Evolutionary conservation across 2,113 vertebrate genomes (phyloP).

Genomic region (Narcine bancroftii): DNA sequence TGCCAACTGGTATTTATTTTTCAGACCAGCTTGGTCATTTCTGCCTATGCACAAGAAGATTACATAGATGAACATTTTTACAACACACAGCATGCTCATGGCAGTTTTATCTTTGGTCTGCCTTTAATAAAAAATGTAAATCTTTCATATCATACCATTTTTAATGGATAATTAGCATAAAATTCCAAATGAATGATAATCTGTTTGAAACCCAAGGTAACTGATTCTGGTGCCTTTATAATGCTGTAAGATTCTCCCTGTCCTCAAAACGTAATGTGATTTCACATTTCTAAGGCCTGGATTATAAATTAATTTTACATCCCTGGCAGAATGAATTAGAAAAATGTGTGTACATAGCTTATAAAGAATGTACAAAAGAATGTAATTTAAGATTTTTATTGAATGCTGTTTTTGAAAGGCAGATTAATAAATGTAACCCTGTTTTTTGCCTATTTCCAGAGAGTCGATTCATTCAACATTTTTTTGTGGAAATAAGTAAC

Average conservation of each 20-base stretch:
- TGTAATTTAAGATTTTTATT: slow-evolving; percentile 6
- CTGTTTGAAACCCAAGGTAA: slow-evolving; percentile 15
- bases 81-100: not conserved
- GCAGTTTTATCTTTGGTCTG: slow-evolving; percentile 15
- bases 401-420: slow-evolving; percentile 18
- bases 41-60: not conserved
- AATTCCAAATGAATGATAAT: slow-evolving; percentile 26
- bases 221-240: slow-evolving; percentile 16
- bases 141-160: slow-evolving; percentile 16
- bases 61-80: not conserved
- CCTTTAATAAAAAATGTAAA: slow-evolving; percentile 32
- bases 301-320: slow-evolving; percentile 34
- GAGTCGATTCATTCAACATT: not conserved
- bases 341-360: not conserved
- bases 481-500: slow-evolving; percentile 27
- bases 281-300: slow-evolving; percentile 26
- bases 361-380: slow-evolving; percentile 18
- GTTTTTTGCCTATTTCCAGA: not conserved
- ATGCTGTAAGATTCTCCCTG: slow-evolving; percentile 28
- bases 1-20: not conserved
- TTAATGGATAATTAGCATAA: slow-evolving; percentile 34
- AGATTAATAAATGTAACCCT: not conserved
- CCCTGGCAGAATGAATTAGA: not conserved
- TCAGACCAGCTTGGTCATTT: not conserved
- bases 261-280: not conserved